Percentiles rank a stretch among this genome's conserved stretches.
Conservation (phyloP, 2,113 vertebrate species). For the Alethe castanea region DNA sequence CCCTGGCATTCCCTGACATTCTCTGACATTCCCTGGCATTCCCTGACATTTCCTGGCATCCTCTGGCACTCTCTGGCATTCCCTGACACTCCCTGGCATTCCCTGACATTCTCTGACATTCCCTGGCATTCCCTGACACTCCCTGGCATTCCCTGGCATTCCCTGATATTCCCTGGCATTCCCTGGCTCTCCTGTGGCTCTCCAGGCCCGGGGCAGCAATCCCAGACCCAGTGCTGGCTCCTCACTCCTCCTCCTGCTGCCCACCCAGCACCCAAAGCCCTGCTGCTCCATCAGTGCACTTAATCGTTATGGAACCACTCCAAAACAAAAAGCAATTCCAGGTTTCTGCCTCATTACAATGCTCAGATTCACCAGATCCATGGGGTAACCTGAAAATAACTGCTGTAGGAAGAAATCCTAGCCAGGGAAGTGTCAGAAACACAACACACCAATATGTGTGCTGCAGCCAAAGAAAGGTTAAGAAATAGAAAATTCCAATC, state of each 20-base stretch:
- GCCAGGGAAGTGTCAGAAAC: background rate
- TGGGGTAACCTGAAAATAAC: background rate
- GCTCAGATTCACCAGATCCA: fast-evolving
- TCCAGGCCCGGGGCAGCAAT: too few relatives aligned
- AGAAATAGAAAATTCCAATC: background rate
- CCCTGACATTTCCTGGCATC: too few relatives aligned
- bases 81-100: too few relatives aligned
- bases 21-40: fast-evolving
- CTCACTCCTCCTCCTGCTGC: fast-evolving
- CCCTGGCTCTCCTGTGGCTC: too few relatives aligned
- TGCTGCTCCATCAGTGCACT: fast-evolving
- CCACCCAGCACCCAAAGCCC: background rate
- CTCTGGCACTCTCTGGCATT: too few relatives aligned
- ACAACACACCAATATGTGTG: fast-evolving
- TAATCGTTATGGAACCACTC: fast-evolving
- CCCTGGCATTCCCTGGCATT: fast-evolving
- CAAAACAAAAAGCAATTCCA: background rate
- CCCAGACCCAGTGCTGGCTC: fast-evolving
- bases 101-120: fast-evolving
- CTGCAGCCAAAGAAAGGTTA: background rate
- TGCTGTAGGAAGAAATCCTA: background rate
- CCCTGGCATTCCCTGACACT: too few relatives aligned
- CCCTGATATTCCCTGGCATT: too few relatives aligned
- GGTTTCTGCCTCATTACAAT: background rate
- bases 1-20: too few relatives aligned